Evolutionary conservation across 2,797 vertebrate species (phyloP).

Genomic region (Psittacula derbiana): DNA sequence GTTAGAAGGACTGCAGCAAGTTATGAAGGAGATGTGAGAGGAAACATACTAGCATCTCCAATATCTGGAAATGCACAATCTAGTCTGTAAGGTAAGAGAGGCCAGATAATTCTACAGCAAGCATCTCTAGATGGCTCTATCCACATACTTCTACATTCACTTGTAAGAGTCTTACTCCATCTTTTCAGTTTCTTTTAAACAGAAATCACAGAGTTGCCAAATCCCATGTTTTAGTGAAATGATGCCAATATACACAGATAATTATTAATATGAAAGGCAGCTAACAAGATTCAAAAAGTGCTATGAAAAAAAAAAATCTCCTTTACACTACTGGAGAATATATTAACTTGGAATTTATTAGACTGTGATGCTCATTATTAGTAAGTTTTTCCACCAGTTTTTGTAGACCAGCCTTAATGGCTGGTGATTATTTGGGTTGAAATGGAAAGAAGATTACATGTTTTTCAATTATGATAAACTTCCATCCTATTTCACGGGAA

Average conservation of each 20-base stretch:
- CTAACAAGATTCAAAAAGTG: neutral
- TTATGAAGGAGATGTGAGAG: neutral
- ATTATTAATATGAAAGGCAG: neutral
- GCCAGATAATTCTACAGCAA: neutral
- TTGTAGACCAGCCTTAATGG: neutral
- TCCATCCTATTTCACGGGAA: neutral
- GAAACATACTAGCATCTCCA: neutral
- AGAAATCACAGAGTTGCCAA: neutral
- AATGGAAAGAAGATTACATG: neutral
- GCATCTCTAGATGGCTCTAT: constrained; percentile 56
- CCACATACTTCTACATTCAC: neutral
- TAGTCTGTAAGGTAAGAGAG: neutral
- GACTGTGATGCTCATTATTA: neutral
- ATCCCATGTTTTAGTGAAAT: neutral
- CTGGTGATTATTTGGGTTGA: neutral
- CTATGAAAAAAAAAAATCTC: neutral
- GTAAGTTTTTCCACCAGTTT: neutral
- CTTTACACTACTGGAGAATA: neutral
- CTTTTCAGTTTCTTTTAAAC: neutral
- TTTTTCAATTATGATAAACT: neutral
- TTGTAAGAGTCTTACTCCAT: neutral
- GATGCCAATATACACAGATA: neutral
- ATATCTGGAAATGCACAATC: neutral
- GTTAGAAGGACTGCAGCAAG: neutral
- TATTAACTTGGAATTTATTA: neutral